phyloP scores from a whole-genome alignment of 92 coral and sea anemone species.

The Actinostola sp. region DNA sequence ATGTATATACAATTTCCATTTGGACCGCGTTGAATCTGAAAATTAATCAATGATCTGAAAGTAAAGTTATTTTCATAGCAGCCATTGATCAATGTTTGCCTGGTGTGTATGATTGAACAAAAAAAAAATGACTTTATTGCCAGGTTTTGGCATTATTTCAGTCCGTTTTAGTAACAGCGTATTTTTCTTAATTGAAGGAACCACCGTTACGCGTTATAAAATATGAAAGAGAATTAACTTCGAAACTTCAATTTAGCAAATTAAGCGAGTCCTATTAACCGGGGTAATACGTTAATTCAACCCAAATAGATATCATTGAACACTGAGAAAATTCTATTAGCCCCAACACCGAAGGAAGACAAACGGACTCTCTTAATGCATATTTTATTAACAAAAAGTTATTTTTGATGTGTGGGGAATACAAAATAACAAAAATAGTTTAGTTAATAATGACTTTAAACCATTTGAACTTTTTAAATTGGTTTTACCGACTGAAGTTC shows the following conservation, averaged over 20 bases:
- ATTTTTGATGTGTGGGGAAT: background rate
- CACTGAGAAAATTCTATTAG: background rate
- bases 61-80: no score
- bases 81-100: no score
- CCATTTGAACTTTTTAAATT: background rate
- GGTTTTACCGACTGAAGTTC: no score
- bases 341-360: background rate
- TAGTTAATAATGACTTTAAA: background rate
- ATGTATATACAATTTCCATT: no score
- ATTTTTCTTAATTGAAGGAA: background rate
- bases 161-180: background rate
- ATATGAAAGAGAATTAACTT: conserved; percentile 14
- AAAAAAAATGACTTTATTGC: no score
- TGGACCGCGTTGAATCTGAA: no score
- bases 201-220: background rate
- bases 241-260: conserved; percentile 28
- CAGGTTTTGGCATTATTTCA: background rate
- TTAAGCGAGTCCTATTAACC: background rate
- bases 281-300: background rate
- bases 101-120: no score
- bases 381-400: conserved; percentile 14
- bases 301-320: background rate
- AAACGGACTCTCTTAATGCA: conserved; percentile 4
- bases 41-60: no score
- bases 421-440: background rate